Evolutionary conservation across 2,888 invertebrate species (phyloP).

Genomic region (Kryphioiulus occultus): DNA sequence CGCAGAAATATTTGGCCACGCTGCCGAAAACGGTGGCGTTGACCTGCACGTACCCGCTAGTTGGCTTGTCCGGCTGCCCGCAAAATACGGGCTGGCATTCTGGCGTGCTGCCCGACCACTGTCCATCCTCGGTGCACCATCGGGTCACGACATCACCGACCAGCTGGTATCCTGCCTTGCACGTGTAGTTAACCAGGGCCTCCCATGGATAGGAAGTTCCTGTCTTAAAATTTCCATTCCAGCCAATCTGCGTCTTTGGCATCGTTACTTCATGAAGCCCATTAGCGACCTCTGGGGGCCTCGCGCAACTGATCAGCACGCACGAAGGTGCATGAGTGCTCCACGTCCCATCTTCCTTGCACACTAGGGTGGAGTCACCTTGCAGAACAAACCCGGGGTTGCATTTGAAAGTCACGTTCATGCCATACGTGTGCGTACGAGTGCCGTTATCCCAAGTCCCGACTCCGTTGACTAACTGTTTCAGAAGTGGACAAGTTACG

Average conservation of each 20-base stretch:
- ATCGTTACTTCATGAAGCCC: conserved; percentile 55
- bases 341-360: conserved; percentile 55
- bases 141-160: conserved; percentile 56
- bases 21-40: conserved; percentile 53
- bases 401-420: conserved; percentile 53
- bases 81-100: conserved; percentile 59
- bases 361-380: conserved; percentile 55
- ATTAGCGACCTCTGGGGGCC: conserved; percentile 49
- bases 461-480: background rate
- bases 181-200: conserved; percentile 55
- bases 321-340: conserved; percentile 53
- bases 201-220: conserved; percentile 48
- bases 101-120: conserved; percentile 57
- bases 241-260: background rate
- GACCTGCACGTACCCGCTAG: conserved; percentile 56
- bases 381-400: conserved; percentile 53
- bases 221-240: background rate
- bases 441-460: conserved; percentile 52
- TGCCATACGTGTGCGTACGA: conserved; percentile 53
- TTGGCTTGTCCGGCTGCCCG: conserved; percentile 49
- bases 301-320: conserved; percentile 57
- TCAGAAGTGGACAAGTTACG: conserved; percentile 56
- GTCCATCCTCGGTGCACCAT: conserved; percentile 57
- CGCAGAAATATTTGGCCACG: conserved; percentile 55
- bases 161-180: conserved; percentile 59